phyloP scores from a whole-genome alignment of 2,113 vertebrate genomes.

The Thalassarche chlororhynchos region DNA sequence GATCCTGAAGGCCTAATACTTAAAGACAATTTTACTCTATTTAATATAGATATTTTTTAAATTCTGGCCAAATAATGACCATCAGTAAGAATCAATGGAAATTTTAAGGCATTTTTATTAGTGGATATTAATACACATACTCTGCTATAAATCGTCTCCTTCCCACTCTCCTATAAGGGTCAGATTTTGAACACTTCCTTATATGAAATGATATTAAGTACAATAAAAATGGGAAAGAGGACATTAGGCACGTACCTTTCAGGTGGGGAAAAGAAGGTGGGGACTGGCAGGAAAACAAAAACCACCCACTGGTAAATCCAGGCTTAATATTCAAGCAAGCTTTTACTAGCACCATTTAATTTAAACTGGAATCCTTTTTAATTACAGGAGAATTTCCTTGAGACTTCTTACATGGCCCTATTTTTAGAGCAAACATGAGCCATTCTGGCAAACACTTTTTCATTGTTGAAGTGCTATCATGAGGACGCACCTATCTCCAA shows the following conservation, averaged over 20 bases:
- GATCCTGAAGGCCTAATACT: neutral
- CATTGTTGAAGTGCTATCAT: neutral
- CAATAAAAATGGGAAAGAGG: neutral
- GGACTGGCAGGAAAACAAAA: neutral
- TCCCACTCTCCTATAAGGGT: neutral
- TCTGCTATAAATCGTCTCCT: neutral
- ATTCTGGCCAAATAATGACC: neutral
- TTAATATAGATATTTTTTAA: neutral
- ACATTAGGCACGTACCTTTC: neutral
- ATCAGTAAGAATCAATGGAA: neutral
- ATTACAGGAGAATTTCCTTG: neutral
- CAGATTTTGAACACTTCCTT: neutral
- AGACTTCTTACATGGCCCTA: neutral
- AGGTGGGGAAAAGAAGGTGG: neutral
- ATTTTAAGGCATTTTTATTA: neutral
- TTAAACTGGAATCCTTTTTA: conserved; percentile 18
- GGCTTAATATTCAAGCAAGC: neutral
- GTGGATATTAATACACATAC: neutral
- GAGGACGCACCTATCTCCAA: neutral
- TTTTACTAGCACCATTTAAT: conserved; percentile 1
- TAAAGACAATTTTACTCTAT: neutral
- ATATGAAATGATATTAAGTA: neutral
- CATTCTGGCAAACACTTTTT: neutral
- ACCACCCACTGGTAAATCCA: neutral
- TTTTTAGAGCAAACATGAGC: neutral